Base-by-base conservation (phyloP, 1,140 invertebrate species). In the Caenorhabditis inopinata region DNA sequence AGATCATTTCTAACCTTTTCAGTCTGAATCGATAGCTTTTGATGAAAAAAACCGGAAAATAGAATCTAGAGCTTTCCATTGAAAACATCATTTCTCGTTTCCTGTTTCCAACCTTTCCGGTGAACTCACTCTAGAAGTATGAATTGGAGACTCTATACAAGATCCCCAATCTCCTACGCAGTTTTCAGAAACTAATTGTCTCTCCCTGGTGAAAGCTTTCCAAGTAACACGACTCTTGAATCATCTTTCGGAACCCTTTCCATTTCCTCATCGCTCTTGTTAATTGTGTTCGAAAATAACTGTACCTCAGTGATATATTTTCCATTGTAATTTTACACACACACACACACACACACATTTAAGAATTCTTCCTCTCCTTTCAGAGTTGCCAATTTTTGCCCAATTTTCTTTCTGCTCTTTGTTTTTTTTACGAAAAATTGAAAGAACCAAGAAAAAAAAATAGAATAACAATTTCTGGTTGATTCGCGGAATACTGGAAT, bases 311-410 rank as follows among this genome's bases (percentile, higher is more conserved):
- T n/a, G n/a, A 58, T 68, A 18, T 32, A 68, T 38, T 38, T 68
- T 38, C 58, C 58, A 68, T 68, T 68, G 38, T 38, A 38, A 68
- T 68, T 68, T 68, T 32, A 68, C 51, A 58, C 35, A 29, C 51
- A 58, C 6, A 32, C 27, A 58, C 51, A 29, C 51, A 29, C 27
- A 58, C 47, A 48, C 47, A 48, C 47, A 48, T 7, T n/a, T n/a
- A n/a, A n/a, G n/a, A 58, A 32, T 32, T 5, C 18, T 18, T 58
- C 49, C 18, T 21, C 51, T 29, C 27, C 51, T 29, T 58, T 58
- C 51, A 29, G 27, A 29, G 25, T 58, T 27, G 49, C 21, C 49
- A 25, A 23, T 12, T 16, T n/a, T 58, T 58, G 25, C 27, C 25
- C 25, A 32, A 16, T 58, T n/a, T 29, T 1, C 18, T 58, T 16